These are phyloP conservation scores for Nannoperca australis DNA, from an alignment of 2,797 vertebrate genomes.

Conservation along the genomic window DNA sequence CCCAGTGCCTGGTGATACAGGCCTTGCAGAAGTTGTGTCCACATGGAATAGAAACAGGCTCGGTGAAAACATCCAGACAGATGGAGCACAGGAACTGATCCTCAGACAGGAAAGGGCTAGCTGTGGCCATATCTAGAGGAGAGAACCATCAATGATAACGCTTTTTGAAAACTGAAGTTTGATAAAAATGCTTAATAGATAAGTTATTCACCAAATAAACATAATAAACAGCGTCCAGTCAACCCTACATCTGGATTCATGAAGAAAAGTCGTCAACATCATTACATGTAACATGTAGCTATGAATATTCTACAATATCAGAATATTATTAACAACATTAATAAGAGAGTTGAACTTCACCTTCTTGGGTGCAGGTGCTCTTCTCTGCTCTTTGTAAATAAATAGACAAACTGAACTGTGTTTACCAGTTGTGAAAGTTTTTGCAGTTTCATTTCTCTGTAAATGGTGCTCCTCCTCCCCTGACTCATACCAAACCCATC, in stretches of 20 bases:
- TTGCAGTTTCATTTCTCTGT: constrained; percentile 51
- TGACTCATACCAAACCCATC: not conserved
- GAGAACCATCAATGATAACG: too few relatives aligned
- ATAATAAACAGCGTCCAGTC: not conserved
- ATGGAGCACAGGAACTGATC: constrained; percentile 67
- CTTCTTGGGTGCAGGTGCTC: not conserved
- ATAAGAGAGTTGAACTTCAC: not conserved
- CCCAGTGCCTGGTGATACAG: constrained; percentile 62
- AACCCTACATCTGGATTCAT: not conserved
- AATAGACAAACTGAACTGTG: not conserved
- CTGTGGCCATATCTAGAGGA: constrained; percentile 53
- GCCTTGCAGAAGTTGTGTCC: constrained; percentile 75
- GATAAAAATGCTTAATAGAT: not conserved
- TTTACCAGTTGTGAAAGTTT: not conserved
- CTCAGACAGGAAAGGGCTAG: constrained; percentile 44
- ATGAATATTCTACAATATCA: not conserved
- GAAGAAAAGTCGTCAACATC: not conserved
- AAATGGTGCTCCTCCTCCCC: constrained; percentile 33
- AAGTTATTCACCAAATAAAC: not conserved
- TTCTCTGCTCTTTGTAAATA: not conserved
- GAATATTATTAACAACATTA: not conserved
- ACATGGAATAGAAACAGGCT: constrained; percentile 71
- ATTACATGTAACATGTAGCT: not conserved
- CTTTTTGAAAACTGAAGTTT: not conserved
- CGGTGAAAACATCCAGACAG: constrained; percentile 66